Base-by-base conservation (phyloP, 2,888 invertebrate genomes). In the Meiosimyza platycephala region DNA sequence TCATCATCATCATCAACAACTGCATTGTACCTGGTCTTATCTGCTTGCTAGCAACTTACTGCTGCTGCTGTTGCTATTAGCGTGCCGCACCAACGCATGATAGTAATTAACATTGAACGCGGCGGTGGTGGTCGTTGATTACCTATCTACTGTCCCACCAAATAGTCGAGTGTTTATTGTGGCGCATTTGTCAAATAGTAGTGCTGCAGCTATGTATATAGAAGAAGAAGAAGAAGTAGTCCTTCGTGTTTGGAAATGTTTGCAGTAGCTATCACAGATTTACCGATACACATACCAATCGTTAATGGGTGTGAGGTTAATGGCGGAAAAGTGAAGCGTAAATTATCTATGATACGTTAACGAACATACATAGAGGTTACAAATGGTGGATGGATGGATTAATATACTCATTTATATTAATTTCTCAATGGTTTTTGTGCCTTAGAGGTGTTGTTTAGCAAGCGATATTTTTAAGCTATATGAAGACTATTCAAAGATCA, bases 181-280 rank as follows among this genome's bases (percentile, higher is more conserved):
- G 33, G 22, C 59, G 59, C 59, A 60, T 60, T 60, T 60, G 59
- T 60, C 59, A 59, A n/a, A 7, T 48, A 18, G 48, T 48, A 15
- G 63, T 18, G 12, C 11, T 16, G 62, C 28, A 60, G 28, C 12
- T n/a, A n/a, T n/a, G n/a, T n/a, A 16, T 18, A 18, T 5, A 6
- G 12, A 16, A 16, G 50, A 50, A 50, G 63, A 16, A 12, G 48
- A 47, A 40, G 60, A 16, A 47, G 63, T 40, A 13, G 64, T 64
- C 33, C 22, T 22, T 22, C 16, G 59, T 15, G 59, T 28, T 4
- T 15, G 15, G 15, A 62, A 28, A 62, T 33, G 40, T 9, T 40
- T 9, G 40, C 40, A 40, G 40, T 40, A 40, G 16, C 40, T 62
- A 62, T 62, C 60, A 47, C 9, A 22, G 60, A 33, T 18, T 40